Evolutionary conservation across 2,113 vertebrate species (phyloP), one percentile per base, ranked within the genome.

Genomic region (Apodemus sylvaticus): DNA sequence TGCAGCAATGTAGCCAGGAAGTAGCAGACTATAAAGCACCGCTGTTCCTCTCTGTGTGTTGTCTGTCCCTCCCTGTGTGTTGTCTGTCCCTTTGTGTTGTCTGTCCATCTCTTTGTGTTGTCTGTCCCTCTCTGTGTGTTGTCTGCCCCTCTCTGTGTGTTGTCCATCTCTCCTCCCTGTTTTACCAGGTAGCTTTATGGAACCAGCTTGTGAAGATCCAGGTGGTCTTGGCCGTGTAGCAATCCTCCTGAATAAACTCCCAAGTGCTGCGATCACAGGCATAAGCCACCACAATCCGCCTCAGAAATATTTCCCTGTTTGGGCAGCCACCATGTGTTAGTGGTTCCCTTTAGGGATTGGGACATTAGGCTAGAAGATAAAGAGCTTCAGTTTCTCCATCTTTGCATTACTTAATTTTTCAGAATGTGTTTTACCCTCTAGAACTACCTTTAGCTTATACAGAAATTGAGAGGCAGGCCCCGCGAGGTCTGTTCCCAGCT

Each of bases 331-430:
- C 60, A 62, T 85, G 76, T 86, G n/a, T 78, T 48, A 60, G 42
- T 3, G 31, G 31, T 60, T 55, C 71, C 39, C 13, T 51, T 42
- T 82, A 24, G 20, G 48, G 31, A 58, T 53, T 86, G 53, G 81
- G 39, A 86, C 36, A 62, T 91, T 39, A 58, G 31, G 66, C 91
- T 31, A 88, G 39, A 82, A 88, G 68, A 86, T 31, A 79, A 74
- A 60, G 7, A 45, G 36, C 8, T 90, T 90, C 22, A 55, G 29
- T 93, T 81, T 86, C 45, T 86, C 51, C 31, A 64, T n/a, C 7
- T 90, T 58, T 64, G 73, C 73, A 12, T 73, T 86, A 39, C 60
- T 85, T 83, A 78, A 70, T 22, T 82, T 87, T 88, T 74, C 78
- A 34, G 85, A 83, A 58, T 60, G 12, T 20, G 60, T 10, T 95